Percentiles rank a stretch among this genome's conserved stretches.
phyloP scores from a whole-genome alignment of 2,888 invertebrate species.

The Tetragnatha montana region DNA sequence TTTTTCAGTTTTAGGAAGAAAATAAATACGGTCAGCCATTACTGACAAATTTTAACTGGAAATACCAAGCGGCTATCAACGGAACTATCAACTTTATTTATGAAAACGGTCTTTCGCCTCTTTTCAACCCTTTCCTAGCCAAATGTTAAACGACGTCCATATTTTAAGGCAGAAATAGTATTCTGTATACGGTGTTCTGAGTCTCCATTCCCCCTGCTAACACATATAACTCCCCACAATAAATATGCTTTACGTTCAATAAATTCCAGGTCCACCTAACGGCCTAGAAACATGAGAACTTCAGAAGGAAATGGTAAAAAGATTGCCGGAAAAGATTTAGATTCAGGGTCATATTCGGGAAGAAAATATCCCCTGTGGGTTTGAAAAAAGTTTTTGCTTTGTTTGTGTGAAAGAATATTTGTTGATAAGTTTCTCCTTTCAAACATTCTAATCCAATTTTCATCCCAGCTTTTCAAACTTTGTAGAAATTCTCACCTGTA shows the following conservation, averaged over 20 bases:
- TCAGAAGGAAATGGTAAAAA: background rate
- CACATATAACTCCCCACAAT: background rate
- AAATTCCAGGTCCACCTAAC: background rate
- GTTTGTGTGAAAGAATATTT: background rate
- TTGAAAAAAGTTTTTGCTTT: background rate
- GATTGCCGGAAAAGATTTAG: background rate
- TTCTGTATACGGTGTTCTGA: background rate
- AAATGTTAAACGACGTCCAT: background rate
- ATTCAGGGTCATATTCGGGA: background rate
- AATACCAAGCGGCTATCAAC: too few species aligned
- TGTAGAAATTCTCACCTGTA: too few species aligned
- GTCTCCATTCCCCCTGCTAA: background rate
- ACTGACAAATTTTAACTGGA: too few species aligned
- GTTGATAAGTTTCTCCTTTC: background rate
- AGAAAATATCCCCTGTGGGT: background rate
- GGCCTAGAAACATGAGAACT: background rate
- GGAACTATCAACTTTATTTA: background rate
- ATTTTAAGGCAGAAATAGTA: background rate
- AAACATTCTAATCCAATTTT: background rate
- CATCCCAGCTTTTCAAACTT: too few species aligned
- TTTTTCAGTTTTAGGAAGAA: too few species aligned
- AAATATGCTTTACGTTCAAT: background rate
- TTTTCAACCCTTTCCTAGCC: background rate
- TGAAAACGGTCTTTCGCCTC: background rate
- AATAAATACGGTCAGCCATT: too few species aligned